Conservation (phyloP, 2,888 invertebrate genomes). For the Nomada fabriciana region DNA sequence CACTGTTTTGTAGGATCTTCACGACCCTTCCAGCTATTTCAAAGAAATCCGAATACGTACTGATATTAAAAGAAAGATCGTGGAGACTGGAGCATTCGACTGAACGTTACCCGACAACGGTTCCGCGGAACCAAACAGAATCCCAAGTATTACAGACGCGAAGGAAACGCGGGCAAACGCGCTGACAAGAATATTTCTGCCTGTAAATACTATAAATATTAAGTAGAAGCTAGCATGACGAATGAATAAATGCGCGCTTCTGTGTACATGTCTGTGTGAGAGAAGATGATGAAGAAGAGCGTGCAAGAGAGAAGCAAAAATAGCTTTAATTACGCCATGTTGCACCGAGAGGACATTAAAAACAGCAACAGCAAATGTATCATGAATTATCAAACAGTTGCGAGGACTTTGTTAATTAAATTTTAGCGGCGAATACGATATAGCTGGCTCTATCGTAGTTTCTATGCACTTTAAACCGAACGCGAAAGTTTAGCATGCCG, state of each 20-base stretch:
- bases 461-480: conserved; percentile 64
- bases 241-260: neutral
- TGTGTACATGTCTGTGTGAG: neutral
- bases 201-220: conserved; percentile 70
- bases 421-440: conserved; percentile 79
- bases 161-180: conserved; percentile 43
- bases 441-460: conserved; percentile 83
- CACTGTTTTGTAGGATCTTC: no score
- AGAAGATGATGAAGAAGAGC: neutral
- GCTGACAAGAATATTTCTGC: conserved; percentile 49
- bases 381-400: conserved; percentile 68
- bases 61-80: neutral
- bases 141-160: neutral
- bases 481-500: conserved; percentile 67
- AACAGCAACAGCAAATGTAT: conserved; percentile 22
- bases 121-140: neutral
- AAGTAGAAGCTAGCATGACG: conserved; percentile 36
- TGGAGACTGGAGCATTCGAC: neutral
- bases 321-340: conserved; percentile 13
- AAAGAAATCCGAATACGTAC: neutral
- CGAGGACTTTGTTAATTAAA: conserved; percentile 79
- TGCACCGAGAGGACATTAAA: neutral
- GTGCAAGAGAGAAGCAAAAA: neutral
- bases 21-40: neutral
- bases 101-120: neutral